A percentile compares a stretch with the other conserved stretches of the same genome.
phyloP scores from a whole-genome alignment of 2,888 invertebrate species.

The Notodonta dromedarius region DNA sequence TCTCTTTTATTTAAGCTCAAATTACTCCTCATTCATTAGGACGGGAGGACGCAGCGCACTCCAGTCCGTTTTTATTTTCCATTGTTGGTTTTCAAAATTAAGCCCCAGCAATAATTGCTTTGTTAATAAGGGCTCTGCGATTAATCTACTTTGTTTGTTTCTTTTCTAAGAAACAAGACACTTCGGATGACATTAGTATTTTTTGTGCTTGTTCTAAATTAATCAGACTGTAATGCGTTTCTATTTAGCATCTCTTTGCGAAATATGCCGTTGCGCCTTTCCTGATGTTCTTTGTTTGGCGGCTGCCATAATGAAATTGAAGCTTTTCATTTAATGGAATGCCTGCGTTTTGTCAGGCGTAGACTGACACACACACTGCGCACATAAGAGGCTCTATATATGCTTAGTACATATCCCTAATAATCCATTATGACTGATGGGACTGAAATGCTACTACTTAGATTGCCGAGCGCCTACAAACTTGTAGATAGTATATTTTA shows the following conservation, averaged over 20 bases:
- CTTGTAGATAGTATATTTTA: no score
- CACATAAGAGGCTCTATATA: slow-evolving; percentile 5
- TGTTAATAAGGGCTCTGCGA: slow-evolving; percentile 75
- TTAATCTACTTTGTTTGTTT: slow-evolving; percentile 68
- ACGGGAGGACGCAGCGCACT: slow-evolving; percentile 68
- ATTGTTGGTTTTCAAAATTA: slow-evolving; percentile 82
- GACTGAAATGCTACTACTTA: neutral
- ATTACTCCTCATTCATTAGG: slow-evolving; percentile 81
- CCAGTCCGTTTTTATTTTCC: slow-evolving; percentile 76
- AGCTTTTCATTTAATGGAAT: slow-evolving; percentile 38
- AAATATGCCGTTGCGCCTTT: slow-evolving; percentile 23
- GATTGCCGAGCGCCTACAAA: no score
- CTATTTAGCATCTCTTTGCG: slow-evolving; percentile 25
- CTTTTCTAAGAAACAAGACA: slow-evolving; percentile 53
- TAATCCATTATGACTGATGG: neutral
- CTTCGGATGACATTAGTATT: slow-evolving; percentile 47
- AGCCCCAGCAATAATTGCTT: slow-evolving; percentile 78
- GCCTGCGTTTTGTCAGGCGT: slow-evolving; percentile 18
- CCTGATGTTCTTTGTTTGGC: slow-evolving; percentile 35
- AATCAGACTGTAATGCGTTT: slow-evolving; percentile 43
- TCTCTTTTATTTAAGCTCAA: slow-evolving; percentile 79
- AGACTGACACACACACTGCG: slow-evolving; percentile 7
- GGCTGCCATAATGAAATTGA: slow-evolving; percentile 35
- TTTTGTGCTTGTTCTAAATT: slow-evolving; percentile 43
- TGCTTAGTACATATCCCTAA: neutral